Percentiles rank a stretch among this genome's conserved stretches.
Conservation (phyloP, 1,140 invertebrate species). For the Heliconius congener region DNA sequence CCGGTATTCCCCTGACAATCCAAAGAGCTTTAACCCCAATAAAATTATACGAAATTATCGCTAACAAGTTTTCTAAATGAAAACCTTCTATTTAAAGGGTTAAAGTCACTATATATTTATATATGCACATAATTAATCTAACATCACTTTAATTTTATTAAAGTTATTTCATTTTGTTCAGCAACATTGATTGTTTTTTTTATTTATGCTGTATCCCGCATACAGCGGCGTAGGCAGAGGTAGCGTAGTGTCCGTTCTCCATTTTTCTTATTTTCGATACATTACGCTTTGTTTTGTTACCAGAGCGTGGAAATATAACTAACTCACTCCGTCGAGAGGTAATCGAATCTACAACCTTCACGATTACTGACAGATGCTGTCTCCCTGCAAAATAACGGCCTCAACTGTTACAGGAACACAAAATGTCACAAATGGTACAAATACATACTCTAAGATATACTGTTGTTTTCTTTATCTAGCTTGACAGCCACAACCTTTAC, state of each 20-base stretch:
- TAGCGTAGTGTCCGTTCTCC: not conserved
- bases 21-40: conserved; percentile 18
- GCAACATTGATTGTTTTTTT: not conserved
- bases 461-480: too few species aligned
- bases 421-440: too few species aligned
- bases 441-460: too few species aligned
- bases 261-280: too few species aligned
- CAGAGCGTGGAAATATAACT: too few species aligned
- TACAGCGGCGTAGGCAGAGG: not conserved
- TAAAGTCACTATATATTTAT: not conserved
- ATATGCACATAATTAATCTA: conserved; percentile 15
- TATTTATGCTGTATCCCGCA: not conserved
- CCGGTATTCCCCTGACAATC: not conserved
- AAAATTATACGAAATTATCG: conserved; percentile 23
- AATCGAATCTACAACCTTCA: too few species aligned
- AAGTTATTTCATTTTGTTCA: not conserved
- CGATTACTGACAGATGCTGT: too few species aligned
- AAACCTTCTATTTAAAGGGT: conserved; percentile 16
- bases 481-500: too few species aligned
- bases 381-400: too few species aligned
- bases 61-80: conserved; percentile 19
- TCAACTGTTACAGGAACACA: too few species aligned
- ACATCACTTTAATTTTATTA: conserved; percentile 13
- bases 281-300: too few species aligned
- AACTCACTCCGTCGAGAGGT: too few species aligned